Base-by-base conservation (phyloP, 2,113 vertebrate species). In the Hemichromis elongatus region DNA sequence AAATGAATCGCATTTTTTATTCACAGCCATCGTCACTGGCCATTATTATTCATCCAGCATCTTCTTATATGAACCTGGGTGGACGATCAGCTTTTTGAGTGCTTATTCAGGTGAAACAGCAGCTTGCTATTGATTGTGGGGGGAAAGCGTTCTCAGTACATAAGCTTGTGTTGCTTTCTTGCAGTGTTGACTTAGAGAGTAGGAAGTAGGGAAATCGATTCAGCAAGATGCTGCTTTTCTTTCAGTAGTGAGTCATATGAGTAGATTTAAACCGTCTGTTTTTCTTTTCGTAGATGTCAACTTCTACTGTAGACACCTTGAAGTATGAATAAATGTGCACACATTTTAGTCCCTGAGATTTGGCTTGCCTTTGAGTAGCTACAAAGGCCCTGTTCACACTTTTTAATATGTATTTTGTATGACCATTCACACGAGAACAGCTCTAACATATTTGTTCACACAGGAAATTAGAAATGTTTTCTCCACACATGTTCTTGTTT, bases 171-270 rank as follows among this genome's bases (percentile, higher is more conserved):
- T n/a, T 70, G 70, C 80, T 13, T 80, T 68, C 52, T 75, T 55
- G 70, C 77, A 13, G 45, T 81, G 88, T 88, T 77, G 88, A 82
- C 86, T 86, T 52, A 50, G 18, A 78, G 47, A 79, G 68, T 2
- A 80, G 86, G 83, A 92, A 86, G 86, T 37, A 19, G 53, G 57
- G 47, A 83, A 81, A 90, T 90, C 68, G 59, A 90, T 90, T 42
- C 1, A 47, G 47, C 50, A 19, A 70, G 86, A 56, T 54, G 37
- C 75, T 53, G 75, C 73, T 66, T 56, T 81, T 63, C 40, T 52
- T 55, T 50, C 78, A 19, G 9, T 54, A 77, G 79, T 80, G 90
- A 83, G 12, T 87, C 82, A 63, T 82, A 70, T 24, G 68, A 88
- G 90, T 26, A 78, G 66, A 87, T 83, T 81, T 84, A 0, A 53